Evolutionary conservation across 1,140 invertebrate genomes (phyloP).

Genomic region (Sesamia nonagrioides): DNA sequence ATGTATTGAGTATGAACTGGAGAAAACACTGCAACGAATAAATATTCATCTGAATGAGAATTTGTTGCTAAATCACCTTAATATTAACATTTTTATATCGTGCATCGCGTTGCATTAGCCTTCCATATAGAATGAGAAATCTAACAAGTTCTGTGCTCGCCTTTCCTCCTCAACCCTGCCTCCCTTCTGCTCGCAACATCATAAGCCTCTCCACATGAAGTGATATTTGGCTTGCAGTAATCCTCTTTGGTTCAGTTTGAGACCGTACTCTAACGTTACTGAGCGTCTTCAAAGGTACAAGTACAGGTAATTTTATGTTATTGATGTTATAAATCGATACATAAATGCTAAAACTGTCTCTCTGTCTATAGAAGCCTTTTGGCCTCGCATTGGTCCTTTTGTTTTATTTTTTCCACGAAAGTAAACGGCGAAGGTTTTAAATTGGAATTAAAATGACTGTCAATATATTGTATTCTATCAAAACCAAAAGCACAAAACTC

Average conservation of each 20-base stretch:
- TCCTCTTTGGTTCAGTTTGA: constrained; percentile 48
- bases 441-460: too few species aligned
- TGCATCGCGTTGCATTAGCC: background rate
- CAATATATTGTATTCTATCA: too few species aligned
- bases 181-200: background rate
- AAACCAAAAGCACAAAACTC: too few species aligned
- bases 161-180: background rate
- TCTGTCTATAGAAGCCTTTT: too few species aligned
- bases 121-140: constrained; percentile 4
- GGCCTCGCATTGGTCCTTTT: too few species aligned
- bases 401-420: too few species aligned
- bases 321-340: too few species aligned
- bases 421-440: too few species aligned
- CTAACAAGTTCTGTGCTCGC: background rate
- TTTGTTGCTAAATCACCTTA: background rate
- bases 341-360: too few species aligned
- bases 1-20: too few species aligned
- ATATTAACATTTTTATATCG: background rate
- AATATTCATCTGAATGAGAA: background rate
- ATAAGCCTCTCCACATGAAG: constrained; percentile 37
- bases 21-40: background rate
- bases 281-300: background rate
- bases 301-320: too few species aligned
- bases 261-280: background rate
- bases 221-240: constrained; percentile 43